Conservation (phyloP, 2,113 vertebrate genomes). For the Stegastes partitus region DNA sequence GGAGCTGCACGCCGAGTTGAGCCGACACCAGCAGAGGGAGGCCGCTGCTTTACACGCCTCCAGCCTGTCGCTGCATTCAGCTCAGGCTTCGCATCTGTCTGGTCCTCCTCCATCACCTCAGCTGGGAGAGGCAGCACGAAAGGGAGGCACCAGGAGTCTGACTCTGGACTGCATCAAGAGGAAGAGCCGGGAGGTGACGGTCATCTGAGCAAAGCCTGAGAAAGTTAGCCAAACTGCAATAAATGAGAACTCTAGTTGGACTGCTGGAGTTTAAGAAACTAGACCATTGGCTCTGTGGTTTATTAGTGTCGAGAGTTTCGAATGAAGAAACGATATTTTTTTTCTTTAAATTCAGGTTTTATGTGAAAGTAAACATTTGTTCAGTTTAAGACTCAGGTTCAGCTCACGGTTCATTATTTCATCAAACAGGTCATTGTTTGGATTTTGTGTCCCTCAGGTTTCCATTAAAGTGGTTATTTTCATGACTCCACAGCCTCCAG, state of each 20-base stretch:
- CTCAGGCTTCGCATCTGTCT: conserved; percentile 18
- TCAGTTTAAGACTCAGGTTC: neutral
- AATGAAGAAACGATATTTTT: too few species aligned
- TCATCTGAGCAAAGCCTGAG: conserved; percentile 79
- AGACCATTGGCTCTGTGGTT: too few species aligned
- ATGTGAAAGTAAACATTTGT: neutral
- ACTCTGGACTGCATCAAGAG: conserved; percentile 88
- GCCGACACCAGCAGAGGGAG: conserved; percentile 64
- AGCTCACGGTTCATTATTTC: neutral
- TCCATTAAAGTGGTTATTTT: neutral
- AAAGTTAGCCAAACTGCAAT: neutral
- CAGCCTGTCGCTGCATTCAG: conserved; percentile 55
- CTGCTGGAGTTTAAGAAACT: too few species aligned
- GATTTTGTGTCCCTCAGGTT: conserved; percentile 24
- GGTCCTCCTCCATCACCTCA: conserved; percentile 58
- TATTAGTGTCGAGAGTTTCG: too few species aligned
- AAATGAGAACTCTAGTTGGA: neutral
- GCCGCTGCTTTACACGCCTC: conserved; percentile 48
- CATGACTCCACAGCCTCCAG: too few species aligned
- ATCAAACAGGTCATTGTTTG: neutral
- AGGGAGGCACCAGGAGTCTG: conserved; percentile 79
- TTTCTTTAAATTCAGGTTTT: too few species aligned
- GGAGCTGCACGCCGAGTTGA: conserved; percentile 16
- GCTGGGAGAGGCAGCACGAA: conserved; percentile 75
- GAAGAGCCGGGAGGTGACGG: conserved; percentile 88